Evolutionary conservation across 1,140 invertebrate species (phyloP), one percentile per base, ranked within the genome.

Genomic region (Bombyx mori): DNA sequence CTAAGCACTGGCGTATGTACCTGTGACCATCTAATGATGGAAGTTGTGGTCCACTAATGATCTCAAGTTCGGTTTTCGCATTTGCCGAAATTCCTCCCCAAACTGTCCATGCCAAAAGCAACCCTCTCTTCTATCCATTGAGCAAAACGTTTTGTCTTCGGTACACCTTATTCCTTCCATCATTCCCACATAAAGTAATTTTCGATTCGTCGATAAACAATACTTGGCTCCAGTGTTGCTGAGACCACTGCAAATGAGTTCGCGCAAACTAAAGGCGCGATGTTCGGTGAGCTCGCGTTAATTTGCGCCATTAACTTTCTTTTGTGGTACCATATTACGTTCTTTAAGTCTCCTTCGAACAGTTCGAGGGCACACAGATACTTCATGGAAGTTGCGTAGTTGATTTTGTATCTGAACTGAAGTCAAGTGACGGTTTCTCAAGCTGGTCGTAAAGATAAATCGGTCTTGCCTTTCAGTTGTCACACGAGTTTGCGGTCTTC

Each of bases 81-180:
- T 18, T 18, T 18, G 12, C 12, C 2, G 56, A 59, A n/a, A 68
- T 65, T 26, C 52, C 60, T 12, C 57, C 61, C 64, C 48, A 12
- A 18, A 18, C 12, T 18, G 12, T 18, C 12, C 12, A 59, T 55
- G 10, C 43, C 52, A 42, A 62, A 58, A n/a, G 46, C 48, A 9
- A 59, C 53, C 18, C 45, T 69, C 58, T 59, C 65, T 73, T 51
- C 3, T 5, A 50, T 57, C 43, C 26, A 63, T 57, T 64, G 53
- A 2, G 50, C 46, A 42, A 54, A 59, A 12, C 61, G 48, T 59
- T 61, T 3, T 70, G 49, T 44, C 53, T 58, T 47, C 56, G 47
- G 42, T 62, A 53, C 44, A 65, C 52, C 48, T 53, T 55, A 18
- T 9, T 55, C 1, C 57, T 44, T 35, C 52, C 46, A 9, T 60